Percentiles rank a stretch among this genome's conserved stretches.
Conservation (phyloP, 2,113 vertebrate genomes). For the Carollia perspicillata region DNA sequence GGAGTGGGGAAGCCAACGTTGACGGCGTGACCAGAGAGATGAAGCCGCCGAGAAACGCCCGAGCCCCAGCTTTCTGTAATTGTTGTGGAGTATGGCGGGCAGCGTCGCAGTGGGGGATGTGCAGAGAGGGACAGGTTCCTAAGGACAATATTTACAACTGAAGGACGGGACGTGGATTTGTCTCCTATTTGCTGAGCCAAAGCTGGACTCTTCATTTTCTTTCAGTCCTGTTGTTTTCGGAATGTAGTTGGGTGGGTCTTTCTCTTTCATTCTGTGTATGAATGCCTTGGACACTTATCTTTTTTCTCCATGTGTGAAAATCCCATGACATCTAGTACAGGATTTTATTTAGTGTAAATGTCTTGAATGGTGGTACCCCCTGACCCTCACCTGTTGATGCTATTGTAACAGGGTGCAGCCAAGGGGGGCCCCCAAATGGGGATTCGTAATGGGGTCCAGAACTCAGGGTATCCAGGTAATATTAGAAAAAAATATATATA, state of each 20-base stretch:
- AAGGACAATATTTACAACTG: not conserved
- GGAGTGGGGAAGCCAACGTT: not conserved
- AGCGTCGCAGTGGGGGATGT: accelerated
- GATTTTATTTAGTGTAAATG: not conserved
- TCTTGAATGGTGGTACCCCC: accelerated
- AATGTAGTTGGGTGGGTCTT: not conserved
- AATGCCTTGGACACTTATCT: not conserved
- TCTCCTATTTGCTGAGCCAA: not conserved
- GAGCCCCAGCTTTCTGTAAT: not conserved
- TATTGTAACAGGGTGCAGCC: too few species aligned
- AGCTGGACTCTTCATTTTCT: not conserved
- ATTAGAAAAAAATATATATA: too few species aligned
- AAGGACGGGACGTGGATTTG: not conserved
- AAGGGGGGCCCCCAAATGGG: too few species aligned
- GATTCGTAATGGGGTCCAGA: too few species aligned
- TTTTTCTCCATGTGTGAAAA: not conserved
- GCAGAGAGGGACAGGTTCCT: not conserved
- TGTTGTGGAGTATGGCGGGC: not conserved
- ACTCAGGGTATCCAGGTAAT: too few species aligned
- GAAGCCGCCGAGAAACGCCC: not conserved
- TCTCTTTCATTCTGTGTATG: not conserved
- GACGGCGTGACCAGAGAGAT: not conserved
- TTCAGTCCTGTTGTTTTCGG: not conserved
- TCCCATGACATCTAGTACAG: not conserved
- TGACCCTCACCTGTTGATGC: not conserved